phyloP scores from a whole-genome alignment of 2,797 vertebrate species.

The Falco biarmicus region DNA sequence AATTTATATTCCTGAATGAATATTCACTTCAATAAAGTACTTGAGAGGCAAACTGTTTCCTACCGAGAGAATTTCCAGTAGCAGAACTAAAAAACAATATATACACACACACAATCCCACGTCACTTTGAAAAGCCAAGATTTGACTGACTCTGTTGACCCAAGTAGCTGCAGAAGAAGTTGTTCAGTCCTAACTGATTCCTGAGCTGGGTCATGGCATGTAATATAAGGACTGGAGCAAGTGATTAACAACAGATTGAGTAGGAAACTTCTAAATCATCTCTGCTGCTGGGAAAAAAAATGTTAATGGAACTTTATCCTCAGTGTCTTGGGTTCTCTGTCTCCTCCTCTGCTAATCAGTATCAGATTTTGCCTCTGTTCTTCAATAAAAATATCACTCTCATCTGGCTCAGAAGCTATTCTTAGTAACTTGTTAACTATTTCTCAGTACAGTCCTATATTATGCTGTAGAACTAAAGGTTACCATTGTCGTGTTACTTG shows the following conservation, averaged over 20 bases:
- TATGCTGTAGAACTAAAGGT: not conserved
- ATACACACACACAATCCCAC: not conserved
- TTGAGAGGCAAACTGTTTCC: not conserved
- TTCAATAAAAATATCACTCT: not conserved
- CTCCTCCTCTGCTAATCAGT: not conserved
- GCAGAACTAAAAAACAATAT: not conserved
- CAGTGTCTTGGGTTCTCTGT: not conserved
- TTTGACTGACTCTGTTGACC: not conserved
- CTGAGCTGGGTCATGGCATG: not conserved
- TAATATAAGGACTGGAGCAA: not conserved
- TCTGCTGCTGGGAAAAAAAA: constrained; percentile 1
- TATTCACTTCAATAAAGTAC: not conserved
- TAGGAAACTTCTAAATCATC: constrained; percentile 31
- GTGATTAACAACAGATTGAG: constrained; percentile 48
- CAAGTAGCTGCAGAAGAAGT: not conserved
- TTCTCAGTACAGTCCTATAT: too few relatives aligned
- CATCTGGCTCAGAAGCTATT: not conserved
- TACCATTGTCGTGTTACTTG: not conserved
- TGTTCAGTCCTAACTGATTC: not conserved
- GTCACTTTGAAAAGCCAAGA: not conserved
- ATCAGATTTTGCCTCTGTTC: constrained; percentile 6
- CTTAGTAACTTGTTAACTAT: not conserved
- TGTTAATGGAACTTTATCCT: constrained; percentile 10
- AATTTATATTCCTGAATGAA: not conserved
- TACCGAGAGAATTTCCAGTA: constrained; percentile 22